A percentile compares a stretch with the other conserved stretches of the same genome.
These are phyloP conservation scores for Xenopus borealis DNA, from an alignment of 2,113 vertebrate genomes.

Conservation along the genomic window DNA sequence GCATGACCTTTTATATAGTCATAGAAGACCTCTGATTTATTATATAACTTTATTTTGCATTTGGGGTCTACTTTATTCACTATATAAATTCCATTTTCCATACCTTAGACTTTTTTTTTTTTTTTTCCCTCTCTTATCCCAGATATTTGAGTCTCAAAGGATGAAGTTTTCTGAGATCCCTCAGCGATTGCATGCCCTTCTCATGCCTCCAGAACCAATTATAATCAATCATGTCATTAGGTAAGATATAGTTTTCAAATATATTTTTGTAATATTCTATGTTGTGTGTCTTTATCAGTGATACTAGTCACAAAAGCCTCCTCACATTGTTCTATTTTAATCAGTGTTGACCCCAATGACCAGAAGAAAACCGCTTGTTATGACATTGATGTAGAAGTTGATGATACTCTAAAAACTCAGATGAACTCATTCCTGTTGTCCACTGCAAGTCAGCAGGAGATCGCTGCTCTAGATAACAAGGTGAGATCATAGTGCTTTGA, in stretches of 20 bases:
- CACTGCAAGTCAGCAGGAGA: constrained; percentile 97
- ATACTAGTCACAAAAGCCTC: neutral
- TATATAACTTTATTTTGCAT: neutral
- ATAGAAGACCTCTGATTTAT: no score
- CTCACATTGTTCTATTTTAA: neutral
- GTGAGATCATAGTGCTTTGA: constrained; percentile 54
- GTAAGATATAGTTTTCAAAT: constrained; percentile 56
- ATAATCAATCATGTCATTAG: constrained; percentile 99
- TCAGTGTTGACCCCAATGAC: constrained; percentile 94
- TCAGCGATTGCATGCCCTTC: constrained; percentile 85
- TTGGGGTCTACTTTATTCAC: no score
- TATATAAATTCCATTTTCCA: no score
- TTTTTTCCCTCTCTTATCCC: constrained; percentile 12
- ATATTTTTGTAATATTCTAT: neutral
- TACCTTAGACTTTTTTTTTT: neutral
- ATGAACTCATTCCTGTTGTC: constrained; percentile 98
- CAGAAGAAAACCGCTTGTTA: constrained; percentile 99
- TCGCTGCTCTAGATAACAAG: constrained; percentile 97
- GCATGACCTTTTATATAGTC: no score
- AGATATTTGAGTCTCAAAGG: constrained; percentile 84
- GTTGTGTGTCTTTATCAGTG: neutral
- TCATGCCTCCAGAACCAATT: constrained; percentile 99
- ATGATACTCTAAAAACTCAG: constrained; percentile 96
- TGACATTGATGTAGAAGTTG: constrained; percentile 98
- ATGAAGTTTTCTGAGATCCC: constrained; percentile 91